These are phyloP conservation scores for Hippotragus niger DNA, from an alignment of 2,113 vertebrate genomes.

Conservation along the genomic window DNA sequence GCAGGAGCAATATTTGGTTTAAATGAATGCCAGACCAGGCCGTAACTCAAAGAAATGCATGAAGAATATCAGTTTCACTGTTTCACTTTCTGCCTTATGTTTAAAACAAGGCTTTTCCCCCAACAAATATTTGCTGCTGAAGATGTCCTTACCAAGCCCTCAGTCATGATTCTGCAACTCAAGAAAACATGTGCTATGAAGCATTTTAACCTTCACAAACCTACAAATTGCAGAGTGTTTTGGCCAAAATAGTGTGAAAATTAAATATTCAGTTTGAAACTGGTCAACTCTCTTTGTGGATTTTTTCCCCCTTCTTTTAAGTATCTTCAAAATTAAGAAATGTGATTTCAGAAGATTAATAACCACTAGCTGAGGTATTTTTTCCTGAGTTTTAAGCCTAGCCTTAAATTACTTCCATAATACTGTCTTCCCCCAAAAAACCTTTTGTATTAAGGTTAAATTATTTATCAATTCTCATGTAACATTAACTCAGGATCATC, in stretches of 20 bases:
- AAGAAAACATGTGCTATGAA: slow-evolving; percentile 44
- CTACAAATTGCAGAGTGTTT: background rate
- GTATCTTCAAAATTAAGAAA: slow-evolving; percentile 8
- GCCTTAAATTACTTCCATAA: background rate
- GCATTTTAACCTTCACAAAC: slow-evolving; percentile 34
- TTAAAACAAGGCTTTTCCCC: slow-evolving; percentile 61
- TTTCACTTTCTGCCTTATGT: slow-evolving; percentile 76
- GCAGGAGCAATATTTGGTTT: slow-evolving; percentile 41
- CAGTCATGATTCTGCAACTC: slow-evolving; percentile 34
- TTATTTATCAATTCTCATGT: background rate
- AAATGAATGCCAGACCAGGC: slow-evolving; percentile 73
- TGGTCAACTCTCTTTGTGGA: background rate
- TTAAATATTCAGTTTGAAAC: slow-evolving; percentile 26
- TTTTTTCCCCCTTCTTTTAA: background rate
- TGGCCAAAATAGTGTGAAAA: background rate
- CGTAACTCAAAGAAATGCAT: slow-evolving; percentile 68
- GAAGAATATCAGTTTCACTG: slow-evolving; percentile 75
- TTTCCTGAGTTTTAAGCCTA: background rate
- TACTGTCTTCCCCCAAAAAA: background rate
- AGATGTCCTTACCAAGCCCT: slow-evolving; percentile 39
- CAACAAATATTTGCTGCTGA: slow-evolving; percentile 62
- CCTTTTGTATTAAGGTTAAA: background rate
- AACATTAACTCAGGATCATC: background rate
- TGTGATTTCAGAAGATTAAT: slow-evolving; percentile 21
- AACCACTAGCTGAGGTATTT: background rate